Base-by-base conservation (phyloP, 2,113 vertebrate genomes). In the Brevimyrus niger region DNA sequence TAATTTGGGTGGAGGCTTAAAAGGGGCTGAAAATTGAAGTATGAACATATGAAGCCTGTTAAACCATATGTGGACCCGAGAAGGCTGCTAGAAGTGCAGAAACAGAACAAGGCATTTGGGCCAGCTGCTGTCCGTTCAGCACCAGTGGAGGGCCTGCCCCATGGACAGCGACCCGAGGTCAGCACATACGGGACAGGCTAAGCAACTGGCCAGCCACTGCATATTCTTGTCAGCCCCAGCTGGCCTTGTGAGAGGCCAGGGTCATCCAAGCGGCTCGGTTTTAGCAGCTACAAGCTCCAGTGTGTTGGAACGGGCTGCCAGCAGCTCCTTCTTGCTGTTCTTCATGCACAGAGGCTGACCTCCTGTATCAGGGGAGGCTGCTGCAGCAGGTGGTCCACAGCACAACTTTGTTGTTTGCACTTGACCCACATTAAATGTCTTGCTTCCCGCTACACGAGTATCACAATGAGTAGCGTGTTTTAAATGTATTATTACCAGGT, bases 101-200 rank as follows among this genome's bases (percentile, higher is more conserved):
- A 38, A 11, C 50, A 51, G 50, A 27, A 23, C 2, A 23, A 4
- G n/a, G 27, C 23, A 11, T 27, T 17, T 21, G 47, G 46, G 23
- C 85, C 85, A 86, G 85, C 48, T 86, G 84, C 46, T 86, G 48
- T 86, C 84, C 48, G 84, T 48, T 84, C 84, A 51, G 84, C 38
- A 51, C 46, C 84, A 51, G n/a, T 17, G 48, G 19, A 44, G 19
- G 42, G 82, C 38, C 19, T 51, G 47, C 50, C 11, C 85, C 85
- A 19, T 3, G 50, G 50, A 51, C 85, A 87, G 85, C 17, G 27
- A 51, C 27, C 84, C 13, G 23, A n/a, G 85, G 48, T 87, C 85
- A 84, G 82, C 44, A 47, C 82, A 46, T 42, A 84, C 8, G 38
- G 82, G 38, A 46, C 44, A 4, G 38, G 82, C 38, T 3, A 23